phyloP scores from a whole-genome alignment of 2,888 invertebrate species.

The Autographa pulchrina region DNA sequence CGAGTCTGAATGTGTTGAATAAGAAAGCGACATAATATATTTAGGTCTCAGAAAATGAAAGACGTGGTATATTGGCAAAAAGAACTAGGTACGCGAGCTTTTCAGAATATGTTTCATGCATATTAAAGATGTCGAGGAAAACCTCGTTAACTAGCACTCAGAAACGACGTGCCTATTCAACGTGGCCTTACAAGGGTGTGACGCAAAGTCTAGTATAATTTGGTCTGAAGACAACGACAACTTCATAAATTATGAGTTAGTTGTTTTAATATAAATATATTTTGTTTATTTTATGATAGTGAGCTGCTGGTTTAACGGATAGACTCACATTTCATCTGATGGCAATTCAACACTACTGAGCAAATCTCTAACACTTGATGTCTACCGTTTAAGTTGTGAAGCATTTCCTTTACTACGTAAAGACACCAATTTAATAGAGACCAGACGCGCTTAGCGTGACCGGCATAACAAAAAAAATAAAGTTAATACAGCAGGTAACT shows the following conservation, averaged over 20 bases:
- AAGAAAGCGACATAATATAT: conserved; percentile 6
- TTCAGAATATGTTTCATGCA: conserved; percentile 34
- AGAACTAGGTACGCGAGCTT: conserved; percentile 21
- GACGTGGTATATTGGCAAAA: conserved; percentile 12
- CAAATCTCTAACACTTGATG: too few species aligned
- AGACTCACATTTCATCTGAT: too few species aligned
- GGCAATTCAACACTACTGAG: too few species aligned
- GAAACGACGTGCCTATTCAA: conserved; percentile 44
- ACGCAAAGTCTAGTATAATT: conserved; percentile 17
- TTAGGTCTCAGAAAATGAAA: conserved; percentile 34
- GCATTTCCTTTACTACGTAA: too few species aligned
- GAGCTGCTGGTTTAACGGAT: too few species aligned
- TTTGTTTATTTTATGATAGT: too few species aligned
- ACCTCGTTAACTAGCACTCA: conserved; percentile 54
- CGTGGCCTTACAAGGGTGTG: conserved; percentile 14
- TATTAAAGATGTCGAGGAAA: conserved; percentile 46
- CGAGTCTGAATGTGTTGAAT: conserved; percentile 18
- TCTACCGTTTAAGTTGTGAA: too few species aligned
- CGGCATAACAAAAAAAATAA: too few species aligned
- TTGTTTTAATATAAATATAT: background rate
- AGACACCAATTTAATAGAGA: too few species aligned
- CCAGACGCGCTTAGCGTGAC: too few species aligned
- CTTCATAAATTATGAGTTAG: conserved; percentile 7
- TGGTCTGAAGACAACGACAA: background rate
- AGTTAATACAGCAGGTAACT: background rate